Evolutionary conservation across 2,113 vertebrate species (phyloP), one percentile per base, ranked within the genome.

Genomic region (Dolichotis patagonum): DNA sequence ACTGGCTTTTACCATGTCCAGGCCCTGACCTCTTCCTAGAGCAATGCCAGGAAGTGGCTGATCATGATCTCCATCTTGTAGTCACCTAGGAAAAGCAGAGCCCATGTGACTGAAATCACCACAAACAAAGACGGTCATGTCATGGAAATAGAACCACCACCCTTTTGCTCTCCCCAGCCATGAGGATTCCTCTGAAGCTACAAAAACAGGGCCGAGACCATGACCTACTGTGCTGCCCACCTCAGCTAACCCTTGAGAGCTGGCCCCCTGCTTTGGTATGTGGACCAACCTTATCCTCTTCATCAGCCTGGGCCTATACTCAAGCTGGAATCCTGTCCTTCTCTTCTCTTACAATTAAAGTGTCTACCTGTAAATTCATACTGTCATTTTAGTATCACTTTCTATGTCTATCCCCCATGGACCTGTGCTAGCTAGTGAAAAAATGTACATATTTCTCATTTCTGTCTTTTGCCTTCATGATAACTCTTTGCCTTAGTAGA

Each of bases 401-500:
- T 78, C 43, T 77, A 3, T 77, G 14, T 77, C 43, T 78, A 6
- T 49, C 17, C 30, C 5, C 26, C 26, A 49, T 28, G 43, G 12
- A 49, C 28, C 28, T 11, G 3, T 4, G 26, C 14, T 49, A 49
- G 28, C 75, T 78, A 46, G 43, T 49, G 75, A 78, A 13, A 60
- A 88, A 84, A 77, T 49, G 41, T 52, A 60, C 11, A 26, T 2
- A 4, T 62, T 32, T 6, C 73, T 52, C 13, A 1, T 73, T 88
- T 65, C 60, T 28, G 73, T 69, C 56, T 56, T 86, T 6, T 5
- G 49, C 32, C 94, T 81, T 85, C 86, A 85, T 69, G 93, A 17
- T 81, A 22, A 91, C 94, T 28, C 65, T 97, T 95, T 83, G 62
- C 62, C 54, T 96, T 82, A 54, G 71, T 84, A 85, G 90, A 69